phyloP scores from a whole-genome alignment of 2,888 invertebrate species.

The Aelia acuminata region DNA sequence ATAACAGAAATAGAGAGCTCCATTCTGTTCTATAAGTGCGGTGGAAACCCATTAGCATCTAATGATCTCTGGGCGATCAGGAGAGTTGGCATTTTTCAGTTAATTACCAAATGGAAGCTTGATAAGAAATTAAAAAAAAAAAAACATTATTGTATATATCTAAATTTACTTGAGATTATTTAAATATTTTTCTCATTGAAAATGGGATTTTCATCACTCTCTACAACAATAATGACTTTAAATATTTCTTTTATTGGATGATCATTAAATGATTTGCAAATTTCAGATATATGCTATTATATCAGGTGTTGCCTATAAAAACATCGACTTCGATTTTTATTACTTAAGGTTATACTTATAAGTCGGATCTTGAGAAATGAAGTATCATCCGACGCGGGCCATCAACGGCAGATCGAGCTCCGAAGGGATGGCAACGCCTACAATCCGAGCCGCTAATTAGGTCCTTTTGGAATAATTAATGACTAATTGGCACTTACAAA shows the following conservation, averaged over 20 bases:
- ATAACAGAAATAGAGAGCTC: too few species aligned
- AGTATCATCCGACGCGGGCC: background rate
- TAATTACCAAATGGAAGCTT: too few species aligned
- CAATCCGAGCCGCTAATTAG: background rate
- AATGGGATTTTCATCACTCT: too few species aligned
- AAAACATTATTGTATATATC: too few species aligned
- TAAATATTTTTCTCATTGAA: too few species aligned
- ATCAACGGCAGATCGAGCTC: background rate
- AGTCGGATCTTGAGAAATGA: background rate
- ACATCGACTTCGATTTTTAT: background rate
- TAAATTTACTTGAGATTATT: too few species aligned
- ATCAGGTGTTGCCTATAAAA: background rate
- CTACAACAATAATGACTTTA: background rate
- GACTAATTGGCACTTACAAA: background rate
- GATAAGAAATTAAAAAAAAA: too few species aligned
- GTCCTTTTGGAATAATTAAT: background rate
- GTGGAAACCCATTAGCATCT: too few species aligned
- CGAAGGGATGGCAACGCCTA: background rate
- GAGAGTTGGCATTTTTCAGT: too few species aligned
- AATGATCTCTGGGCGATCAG: too few species aligned
- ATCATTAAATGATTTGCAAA: background rate
- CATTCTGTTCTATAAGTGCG: too few species aligned
- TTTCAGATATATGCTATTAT: background rate
- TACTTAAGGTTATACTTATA: background rate
- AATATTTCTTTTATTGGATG: background rate